Conservation (phyloP, 2,888 invertebrate species). For the Helobdella robusta region DNA sequence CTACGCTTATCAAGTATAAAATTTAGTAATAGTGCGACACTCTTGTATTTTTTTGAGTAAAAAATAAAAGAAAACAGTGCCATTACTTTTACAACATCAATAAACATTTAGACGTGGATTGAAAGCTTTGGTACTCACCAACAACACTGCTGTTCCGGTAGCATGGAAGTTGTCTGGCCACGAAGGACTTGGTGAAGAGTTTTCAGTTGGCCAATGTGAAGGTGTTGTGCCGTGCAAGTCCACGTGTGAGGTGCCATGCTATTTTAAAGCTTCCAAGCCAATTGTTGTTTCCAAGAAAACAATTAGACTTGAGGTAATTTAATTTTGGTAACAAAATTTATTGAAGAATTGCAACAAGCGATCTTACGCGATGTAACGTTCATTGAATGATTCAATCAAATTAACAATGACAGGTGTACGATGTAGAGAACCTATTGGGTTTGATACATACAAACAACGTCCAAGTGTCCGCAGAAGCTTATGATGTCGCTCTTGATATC, state of each 20-base stretch:
- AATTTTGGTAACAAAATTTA: neutral
- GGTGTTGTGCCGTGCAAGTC: conserved; percentile 48
- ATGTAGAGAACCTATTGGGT: conserved; percentile 47
- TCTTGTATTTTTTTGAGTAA: too few species aligned
- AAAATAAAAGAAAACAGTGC: too few species aligned
- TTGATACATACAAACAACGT: conserved; percentile 46
- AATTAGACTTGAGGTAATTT: conserved; percentile 45
- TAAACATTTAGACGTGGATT: too few species aligned
- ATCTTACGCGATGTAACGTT: neutral
- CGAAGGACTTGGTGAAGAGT: conserved; percentile 50
- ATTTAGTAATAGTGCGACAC: too few species aligned
- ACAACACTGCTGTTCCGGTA: conserved; percentile 49
- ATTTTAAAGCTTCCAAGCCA: conserved; percentile 49
- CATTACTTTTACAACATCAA: too few species aligned
- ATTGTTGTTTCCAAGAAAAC: conserved; percentile 45
- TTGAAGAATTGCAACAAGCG: neutral
- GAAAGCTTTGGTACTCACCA: conserved; percentile 47
- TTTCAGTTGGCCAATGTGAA: conserved; percentile 46
- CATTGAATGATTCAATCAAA: neutral
- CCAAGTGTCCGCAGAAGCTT: conserved; percentile 48
- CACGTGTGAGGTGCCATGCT: conserved; percentile 47
- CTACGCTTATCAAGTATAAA: too few species aligned
- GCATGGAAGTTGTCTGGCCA: conserved; percentile 48
- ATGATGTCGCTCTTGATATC: conserved; percentile 50
- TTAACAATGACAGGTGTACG: conserved; percentile 41